Evolutionary conservation across 1,140 invertebrate species (phyloP), one percentile per base, ranked within the genome.

Genomic region (Drosophila virilis): DNA sequence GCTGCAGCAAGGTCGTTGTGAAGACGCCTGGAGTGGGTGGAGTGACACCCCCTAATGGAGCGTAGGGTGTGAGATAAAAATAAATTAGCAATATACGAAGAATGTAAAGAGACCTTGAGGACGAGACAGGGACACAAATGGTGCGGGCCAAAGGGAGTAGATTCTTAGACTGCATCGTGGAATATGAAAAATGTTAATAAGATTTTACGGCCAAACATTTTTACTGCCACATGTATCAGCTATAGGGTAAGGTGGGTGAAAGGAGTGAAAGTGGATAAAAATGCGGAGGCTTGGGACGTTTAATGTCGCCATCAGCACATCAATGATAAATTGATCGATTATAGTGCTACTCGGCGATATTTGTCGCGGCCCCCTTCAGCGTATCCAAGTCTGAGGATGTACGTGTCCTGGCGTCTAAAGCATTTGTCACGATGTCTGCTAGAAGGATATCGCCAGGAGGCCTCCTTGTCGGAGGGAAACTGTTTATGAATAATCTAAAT

Each of bases 261-360:
- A 17, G 22, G 38, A 12, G 22, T 3, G 2, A n/a, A 22, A 13
- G 55, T 1, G 15, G 1, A 6, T 13, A 35, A 46, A 38, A 45
- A 13, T 6, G 37, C 12, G 6, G 32, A 12, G 10, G 12, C 2
- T 22, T 1, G 1, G 22, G 8, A 17, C 2, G 17, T 42, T 15
- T 4, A 12, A 13, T 15, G 28, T 46, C 7, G 38, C 35, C 32
- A 42, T 28, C 35, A 28, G 5, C 13, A 15, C 17, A 17, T 37
- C 35, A 40, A 40, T 73, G 64, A 82, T 54, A 65, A 73, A 81
- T 82, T 64, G 69, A 81, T 81, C 78, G 78, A 81, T 81, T 81
- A 69, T 32, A n/a, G 22, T 17, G 38, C 40, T n/a, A 42, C 32
- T 32, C 6, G 3, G 13, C 37, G 50, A 59, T 51, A 73, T 33